phyloP scores from a whole-genome alignment of 2,113 vertebrate genomes.

The Gila orcuttii region DNA sequence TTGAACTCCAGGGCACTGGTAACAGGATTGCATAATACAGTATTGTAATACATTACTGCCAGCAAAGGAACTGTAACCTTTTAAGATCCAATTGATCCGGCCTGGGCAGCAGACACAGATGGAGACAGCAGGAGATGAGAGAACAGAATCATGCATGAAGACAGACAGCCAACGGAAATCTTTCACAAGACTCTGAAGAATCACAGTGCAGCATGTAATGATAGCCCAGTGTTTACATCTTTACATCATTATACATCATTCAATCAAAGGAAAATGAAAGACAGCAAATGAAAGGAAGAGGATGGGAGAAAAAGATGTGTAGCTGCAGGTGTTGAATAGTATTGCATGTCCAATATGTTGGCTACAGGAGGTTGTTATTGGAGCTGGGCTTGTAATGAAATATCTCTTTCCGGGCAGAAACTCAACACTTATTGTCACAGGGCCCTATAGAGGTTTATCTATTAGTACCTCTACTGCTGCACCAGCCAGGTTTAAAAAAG shows the following conservation, averaged over 20 bases:
- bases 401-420: conserved; percentile 15
- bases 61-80: conserved; percentile 38
- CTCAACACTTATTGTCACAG: conserved; percentile 4
- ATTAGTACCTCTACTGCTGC: conserved; percentile 1
- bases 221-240: not conserved
- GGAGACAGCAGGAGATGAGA: conserved; percentile 1
- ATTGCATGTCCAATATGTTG: conserved; percentile 1
- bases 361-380: conserved; percentile 5
- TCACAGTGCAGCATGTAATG: not conserved
- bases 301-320: conserved; percentile 11
- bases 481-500: conserved; percentile 16
- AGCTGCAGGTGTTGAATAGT: conserved; percentile 33
- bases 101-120: conserved; percentile 26
- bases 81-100: conserved; percentile 46
- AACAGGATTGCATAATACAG: conserved; percentile 9
- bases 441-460: conserved; percentile 4
- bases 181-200: conserved; percentile 1
- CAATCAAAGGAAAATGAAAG: conserved; percentile 11
- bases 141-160: conserved; percentile 22
- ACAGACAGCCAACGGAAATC: not conserved
- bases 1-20: not conserved
- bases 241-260: no score
- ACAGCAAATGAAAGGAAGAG: no score
- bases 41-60: not conserved
- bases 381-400: conserved; percentile 19